Base-by-base conservation (phyloP, 2,888 invertebrate genomes). In the Sphinx pinastri region DNA sequence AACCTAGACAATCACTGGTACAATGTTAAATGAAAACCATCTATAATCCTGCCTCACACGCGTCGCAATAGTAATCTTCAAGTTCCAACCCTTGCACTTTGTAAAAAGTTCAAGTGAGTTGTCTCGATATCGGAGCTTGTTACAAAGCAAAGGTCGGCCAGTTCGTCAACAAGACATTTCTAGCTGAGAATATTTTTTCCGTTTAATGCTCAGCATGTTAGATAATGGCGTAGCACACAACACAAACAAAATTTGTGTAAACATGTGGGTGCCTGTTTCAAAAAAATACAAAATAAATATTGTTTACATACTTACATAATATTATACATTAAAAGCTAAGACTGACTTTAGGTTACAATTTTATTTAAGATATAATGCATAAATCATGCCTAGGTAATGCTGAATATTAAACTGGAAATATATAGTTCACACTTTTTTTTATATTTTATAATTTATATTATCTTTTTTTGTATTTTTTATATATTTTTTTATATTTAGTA, bases 401-500 rank as follows among this genome's bases (percentile, higher is more conserved):
- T 94, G 94, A 94, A 93, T 94, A 94, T 94, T 94, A 94, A 94
- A 94, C 94, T 93, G 94, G 91, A 92, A 94, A 93, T 92, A 91
- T 87, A 88, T 88, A 88, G 85, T 89, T 88, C 92, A 94, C 92
- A 90, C 89, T 82, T 91, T 88, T 92, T 92, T 90, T 82, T 75
- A 55, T 68, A 75, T 80, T 83, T 87, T 81, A 69, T 52, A 72
- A 71, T 75, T 77, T 77, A 70, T 82, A 72, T 71, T 78, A 80
- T 78, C 79, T 80, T 83, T 82, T 83, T 82, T 80, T 81, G 81
- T 84, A 85, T 82, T 84, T 81, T 85, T 82, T 78, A 75, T 80
- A 81, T 84, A 84, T 84, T 84, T 84, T 81, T 81, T 82, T 86
- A 38, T 85, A 85, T 86, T 85, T 84, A 94, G 93, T 94, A 93